Percentiles rank a stretch among this genome's conserved stretches.
These are phyloP conservation scores for Ctenosaura bakeri DNA, from an alignment of 2,797 vertebrate species.

Conservation along the genomic window DNA sequence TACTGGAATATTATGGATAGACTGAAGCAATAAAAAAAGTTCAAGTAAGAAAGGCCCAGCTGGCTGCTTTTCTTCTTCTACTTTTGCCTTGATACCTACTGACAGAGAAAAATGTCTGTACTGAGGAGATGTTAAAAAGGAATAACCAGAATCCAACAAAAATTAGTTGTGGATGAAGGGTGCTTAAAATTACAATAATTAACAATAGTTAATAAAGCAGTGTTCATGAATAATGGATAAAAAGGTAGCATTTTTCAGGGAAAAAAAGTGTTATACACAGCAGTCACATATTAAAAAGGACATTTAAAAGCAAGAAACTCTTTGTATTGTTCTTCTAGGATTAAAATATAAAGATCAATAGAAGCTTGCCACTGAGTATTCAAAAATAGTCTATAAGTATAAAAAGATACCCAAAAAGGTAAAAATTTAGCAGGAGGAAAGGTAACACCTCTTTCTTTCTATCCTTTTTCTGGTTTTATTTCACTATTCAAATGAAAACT, in stretches of 20 bases:
- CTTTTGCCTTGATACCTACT: background rate
- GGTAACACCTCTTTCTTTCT: constrained; percentile 25
- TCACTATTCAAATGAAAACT: constrained; percentile 31
- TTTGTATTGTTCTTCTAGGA: constrained; percentile 26
- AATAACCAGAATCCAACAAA: background rate
- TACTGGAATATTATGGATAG: background rate
- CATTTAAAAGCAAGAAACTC: background rate
- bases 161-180: constrained; percentile 17
- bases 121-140: constrained; percentile 15
- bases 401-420: constrained; percentile 44
- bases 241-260: background rate
- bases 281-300: constrained; percentile 29
- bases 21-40: fast-evolving
- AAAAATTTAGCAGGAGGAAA: constrained; percentile 48
- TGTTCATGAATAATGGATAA: constrained; percentile 26
- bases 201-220: constrained; percentile 44
- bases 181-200: constrained; percentile 19
- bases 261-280: constrained; percentile 3
- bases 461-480: background rate
- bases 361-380: constrained; percentile 19
- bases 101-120: background rate
- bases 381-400: constrained; percentile 41
- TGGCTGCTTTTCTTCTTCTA: background rate
- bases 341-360: constrained; percentile 9
- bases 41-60: constrained; percentile 12